Evolutionary conservation across 2,113 vertebrate species (phyloP).

Genomic region (Marmota flaviventris): DNA sequence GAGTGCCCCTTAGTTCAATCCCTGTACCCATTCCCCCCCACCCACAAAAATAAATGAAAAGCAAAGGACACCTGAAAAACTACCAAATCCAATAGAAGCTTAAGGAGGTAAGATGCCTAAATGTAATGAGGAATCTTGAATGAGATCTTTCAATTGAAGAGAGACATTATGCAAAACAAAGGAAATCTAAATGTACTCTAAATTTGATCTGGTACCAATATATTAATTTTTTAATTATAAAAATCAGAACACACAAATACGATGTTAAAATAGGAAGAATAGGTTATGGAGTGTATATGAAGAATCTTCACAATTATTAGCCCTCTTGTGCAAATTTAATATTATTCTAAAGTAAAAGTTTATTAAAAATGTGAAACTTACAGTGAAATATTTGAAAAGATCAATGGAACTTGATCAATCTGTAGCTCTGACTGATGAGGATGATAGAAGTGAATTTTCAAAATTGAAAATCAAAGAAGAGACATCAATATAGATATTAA

Average conservation of each 20-base stretch:
- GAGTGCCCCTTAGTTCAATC: too few species aligned
- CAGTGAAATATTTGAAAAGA: neutral
- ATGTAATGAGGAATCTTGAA: neutral
- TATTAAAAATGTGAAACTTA: neutral
- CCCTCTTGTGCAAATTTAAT: neutral
- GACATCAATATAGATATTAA: neutral
- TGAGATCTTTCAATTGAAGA: too few species aligned
- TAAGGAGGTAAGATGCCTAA: neutral
- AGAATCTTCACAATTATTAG: neutral
- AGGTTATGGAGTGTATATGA: neutral
- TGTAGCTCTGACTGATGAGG: neutral
- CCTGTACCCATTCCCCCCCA: too few species aligned
- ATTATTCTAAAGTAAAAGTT: neutral
- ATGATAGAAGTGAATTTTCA: neutral
- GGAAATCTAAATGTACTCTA: neutral
- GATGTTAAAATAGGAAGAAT: neutral
- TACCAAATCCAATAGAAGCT: too few species aligned
- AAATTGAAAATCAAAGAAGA: too few species aligned
- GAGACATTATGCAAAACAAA: neutral
- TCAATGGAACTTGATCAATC: too few species aligned
- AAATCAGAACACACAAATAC: neutral
- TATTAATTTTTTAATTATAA: neutral
- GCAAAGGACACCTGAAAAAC: too few species aligned
- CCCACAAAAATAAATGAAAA: too few species aligned
- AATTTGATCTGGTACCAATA: neutral